Evolutionary conservation across 2,113 vertebrate species (phyloP).

Genomic region (Gnathonemus longibarbis): DNA sequence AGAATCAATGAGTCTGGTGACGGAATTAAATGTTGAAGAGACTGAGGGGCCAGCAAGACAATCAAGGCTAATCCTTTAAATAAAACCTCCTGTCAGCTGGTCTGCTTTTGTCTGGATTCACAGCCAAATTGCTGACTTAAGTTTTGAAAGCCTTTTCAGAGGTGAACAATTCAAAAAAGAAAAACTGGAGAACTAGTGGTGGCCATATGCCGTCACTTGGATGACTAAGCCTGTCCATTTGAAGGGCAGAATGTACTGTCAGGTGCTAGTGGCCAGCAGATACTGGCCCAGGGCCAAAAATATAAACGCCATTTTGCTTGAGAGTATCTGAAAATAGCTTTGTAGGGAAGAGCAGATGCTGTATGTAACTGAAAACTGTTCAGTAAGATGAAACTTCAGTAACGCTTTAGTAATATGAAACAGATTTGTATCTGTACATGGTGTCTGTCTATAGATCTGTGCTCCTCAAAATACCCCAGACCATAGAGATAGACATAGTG

Average conservation of each 20-base stretch:
- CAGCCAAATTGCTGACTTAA: neutral
- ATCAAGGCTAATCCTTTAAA: constrained; percentile 2
- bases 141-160: constrained; percentile 5
- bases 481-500: neutral
- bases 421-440: neutral
- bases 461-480: neutral
- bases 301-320: neutral
- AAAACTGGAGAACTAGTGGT: neutral
- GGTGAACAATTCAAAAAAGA: neutral
- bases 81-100: neutral
- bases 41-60: neutral
- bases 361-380: neutral
- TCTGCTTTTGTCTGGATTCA: neutral
- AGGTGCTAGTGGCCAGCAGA: neutral
- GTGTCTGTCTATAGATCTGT: neutral
- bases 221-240: neutral
- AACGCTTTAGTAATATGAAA: neutral
- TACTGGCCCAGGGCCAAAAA: neutral
- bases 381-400: neutral
- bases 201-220: neutral
- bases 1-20: neutral
- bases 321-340: neutral
- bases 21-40: neutral
- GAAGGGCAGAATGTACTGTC: neutral
- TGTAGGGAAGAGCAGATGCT: neutral